Evolutionary conservation across 2,113 vertebrate genomes (phyloP).

Genomic region (Lagenorhynchus albirostris): DNA sequence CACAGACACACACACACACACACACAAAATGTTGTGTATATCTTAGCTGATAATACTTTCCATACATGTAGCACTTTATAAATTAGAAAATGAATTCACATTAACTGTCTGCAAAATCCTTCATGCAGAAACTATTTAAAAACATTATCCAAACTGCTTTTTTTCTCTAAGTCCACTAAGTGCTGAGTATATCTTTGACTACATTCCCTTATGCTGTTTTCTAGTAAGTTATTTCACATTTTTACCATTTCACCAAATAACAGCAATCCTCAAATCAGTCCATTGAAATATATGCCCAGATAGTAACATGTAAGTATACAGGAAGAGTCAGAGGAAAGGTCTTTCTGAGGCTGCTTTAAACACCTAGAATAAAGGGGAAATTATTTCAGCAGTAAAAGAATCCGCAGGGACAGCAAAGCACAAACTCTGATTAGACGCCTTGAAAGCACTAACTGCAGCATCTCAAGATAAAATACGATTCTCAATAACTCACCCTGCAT

Average conservation of each 20-base stretch:
- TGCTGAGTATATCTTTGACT: not conserved
- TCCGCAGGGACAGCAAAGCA: constrained; percentile 63
- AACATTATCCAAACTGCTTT: not conserved
- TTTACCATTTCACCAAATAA: not conserved
- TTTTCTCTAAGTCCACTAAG: not conserved
- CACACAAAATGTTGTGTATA: not conserved
- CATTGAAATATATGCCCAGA: not conserved
- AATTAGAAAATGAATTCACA: not conserved
- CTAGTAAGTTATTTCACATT: not conserved
- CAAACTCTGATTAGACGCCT: constrained; percentile 69
- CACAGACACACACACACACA: not conserved
- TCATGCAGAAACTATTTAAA: not conserved
- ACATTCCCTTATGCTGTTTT: not conserved
- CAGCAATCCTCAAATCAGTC: not conserved
- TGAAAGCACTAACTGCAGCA: constrained; percentile 69
- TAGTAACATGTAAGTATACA: constrained; percentile 30
- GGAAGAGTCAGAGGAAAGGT: not conserved
- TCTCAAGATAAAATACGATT: constrained; percentile 71
- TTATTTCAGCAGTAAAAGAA: constrained; percentile 55
- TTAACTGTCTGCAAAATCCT: not conserved
- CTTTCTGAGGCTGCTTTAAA: constrained; percentile 24
- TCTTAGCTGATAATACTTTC: not conserved
- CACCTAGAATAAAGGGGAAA: not conserved
- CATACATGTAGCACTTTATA: not conserved
- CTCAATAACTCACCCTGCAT: constrained; percentile 63